Percentiles rank a stretch among this genome's conserved stretches.
These are phyloP conservation scores for Atherinosoma microstoma DNA, from an alignment of 2,797 vertebrate genomes.

Conservation along the genomic window DNA sequence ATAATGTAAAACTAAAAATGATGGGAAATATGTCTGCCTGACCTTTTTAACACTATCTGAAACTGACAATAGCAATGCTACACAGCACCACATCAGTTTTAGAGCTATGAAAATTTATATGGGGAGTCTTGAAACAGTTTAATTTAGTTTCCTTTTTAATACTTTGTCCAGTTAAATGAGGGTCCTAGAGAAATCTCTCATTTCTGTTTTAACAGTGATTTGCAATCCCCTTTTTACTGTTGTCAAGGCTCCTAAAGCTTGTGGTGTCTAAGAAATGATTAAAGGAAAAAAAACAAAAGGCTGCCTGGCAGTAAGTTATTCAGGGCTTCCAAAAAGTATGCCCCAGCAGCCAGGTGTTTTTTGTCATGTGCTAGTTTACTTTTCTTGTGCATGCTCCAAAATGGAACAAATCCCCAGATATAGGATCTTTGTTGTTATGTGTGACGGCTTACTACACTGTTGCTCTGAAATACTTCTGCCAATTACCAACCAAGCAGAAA, in stretches of 20 bases:
- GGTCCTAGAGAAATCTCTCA: not conserved
- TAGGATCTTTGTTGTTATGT: not conserved
- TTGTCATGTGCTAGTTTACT: not conserved
- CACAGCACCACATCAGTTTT: not conserved
- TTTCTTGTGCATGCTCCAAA: not conserved
- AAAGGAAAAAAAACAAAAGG: not conserved
- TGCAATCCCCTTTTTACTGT: not conserved
- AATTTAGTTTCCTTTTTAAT: not conserved
- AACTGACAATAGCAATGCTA: conserved; percentile 1
- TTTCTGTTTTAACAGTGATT: not conserved
- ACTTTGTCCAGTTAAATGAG: conserved; percentile 4
- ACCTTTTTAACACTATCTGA: not conserved
- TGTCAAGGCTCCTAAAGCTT: conserved; percentile 22
- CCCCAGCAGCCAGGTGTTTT: not conserved
- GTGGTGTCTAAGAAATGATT: not conserved
- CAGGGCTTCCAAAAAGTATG: not conserved
- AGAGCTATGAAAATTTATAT: conserved; percentile 1
- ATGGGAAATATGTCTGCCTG: conserved; percentile 7
- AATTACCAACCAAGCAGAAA: not conserved
- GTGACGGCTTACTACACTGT: not conserved
- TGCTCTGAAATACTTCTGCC: not conserved
- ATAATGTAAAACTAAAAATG: conserved; percentile 15
- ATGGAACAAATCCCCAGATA: not conserved
- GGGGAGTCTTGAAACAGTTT: conserved; percentile 2
- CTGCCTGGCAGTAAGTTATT: not conserved